A percentile compares a stretch with the other conserved stretches of the same genome.
phyloP scores from a whole-genome alignment of 2,113 vertebrate genomes.

The Hoplias malabaricus region DNA sequence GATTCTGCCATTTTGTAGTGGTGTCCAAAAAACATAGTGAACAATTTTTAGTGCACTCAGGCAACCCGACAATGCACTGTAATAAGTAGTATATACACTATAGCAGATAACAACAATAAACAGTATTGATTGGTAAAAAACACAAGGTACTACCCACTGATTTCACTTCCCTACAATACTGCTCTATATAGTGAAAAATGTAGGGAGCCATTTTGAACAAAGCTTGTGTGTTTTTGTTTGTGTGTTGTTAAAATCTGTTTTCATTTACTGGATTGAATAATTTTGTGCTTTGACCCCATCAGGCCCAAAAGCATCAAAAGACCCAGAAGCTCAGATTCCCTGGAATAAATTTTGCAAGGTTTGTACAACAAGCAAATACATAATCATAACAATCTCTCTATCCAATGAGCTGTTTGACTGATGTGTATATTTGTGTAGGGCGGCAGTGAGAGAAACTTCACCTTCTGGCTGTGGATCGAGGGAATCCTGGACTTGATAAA shows the following conservation, averaged over 20 bases:
- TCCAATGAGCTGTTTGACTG: not conserved
- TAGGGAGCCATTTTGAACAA: no score
- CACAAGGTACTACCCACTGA: no score
- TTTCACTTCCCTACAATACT: no score
- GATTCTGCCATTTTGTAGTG: no score
- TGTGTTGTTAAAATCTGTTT: not conserved
- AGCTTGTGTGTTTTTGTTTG: not conserved
- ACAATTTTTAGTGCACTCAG: no score
- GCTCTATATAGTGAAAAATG: no score
- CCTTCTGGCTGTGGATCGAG: slow-evolving; percentile 96
- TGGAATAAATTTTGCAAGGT: slow-evolving; percentile 98
- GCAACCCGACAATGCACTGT: no score
- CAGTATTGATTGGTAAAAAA: no score
- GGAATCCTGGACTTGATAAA: slow-evolving; percentile 96
- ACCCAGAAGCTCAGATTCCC: slow-evolving; percentile 84
- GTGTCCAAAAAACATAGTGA: no score
- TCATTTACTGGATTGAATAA: not conserved
- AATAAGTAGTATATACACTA: no score
- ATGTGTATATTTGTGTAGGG: slow-evolving; percentile 68
- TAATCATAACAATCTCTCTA: not conserved
- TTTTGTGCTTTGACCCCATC: slow-evolving; percentile 24
- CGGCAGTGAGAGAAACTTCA: slow-evolving; percentile 84
- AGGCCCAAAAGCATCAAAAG: slow-evolving; percentile 77
- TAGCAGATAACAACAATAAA: no score
- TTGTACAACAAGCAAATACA: slow-evolving; percentile 7